Evolutionary conservation across 2,797 vertebrate species (phyloP).

Genomic region (Ctenopoma multispine): DNA sequence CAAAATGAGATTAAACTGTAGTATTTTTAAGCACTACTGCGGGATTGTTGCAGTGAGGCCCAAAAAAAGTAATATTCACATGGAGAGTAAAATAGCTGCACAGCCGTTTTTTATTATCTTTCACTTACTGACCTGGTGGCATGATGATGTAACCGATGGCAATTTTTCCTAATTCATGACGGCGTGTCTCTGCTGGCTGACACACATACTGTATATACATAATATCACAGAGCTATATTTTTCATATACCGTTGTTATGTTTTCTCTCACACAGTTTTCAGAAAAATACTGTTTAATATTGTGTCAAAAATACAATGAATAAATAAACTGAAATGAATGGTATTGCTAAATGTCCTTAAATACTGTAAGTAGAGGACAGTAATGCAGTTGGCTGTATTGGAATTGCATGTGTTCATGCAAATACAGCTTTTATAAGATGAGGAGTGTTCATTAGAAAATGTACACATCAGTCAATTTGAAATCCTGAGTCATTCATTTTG

Average conservation of each 20-base stretch:
- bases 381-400: constrained; percentile 27
- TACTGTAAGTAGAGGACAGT: background rate
- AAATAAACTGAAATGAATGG: constrained; percentile 25
- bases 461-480: background rate
- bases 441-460: background rate
- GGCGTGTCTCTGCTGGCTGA: constrained; percentile 27
- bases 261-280: constrained; percentile 30
- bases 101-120: constrained; percentile 4
- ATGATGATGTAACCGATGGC: constrained; percentile 34
- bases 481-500: constrained; percentile 1
- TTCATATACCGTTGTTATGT: constrained; percentile 60
- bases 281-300: constrained; percentile 40
- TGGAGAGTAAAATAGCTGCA: background rate
- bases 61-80: background rate
- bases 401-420: background rate
- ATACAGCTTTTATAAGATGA: constrained; percentile 9
- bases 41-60: background rate
- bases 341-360: constrained; percentile 39
- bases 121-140: constrained; percentile 42
- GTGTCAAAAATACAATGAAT: constrained; percentile 14
- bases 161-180: constrained; percentile 39
- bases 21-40: constrained; percentile 26
- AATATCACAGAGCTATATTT: constrained; percentile 46
- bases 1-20: background rate
- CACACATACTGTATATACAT: constrained; percentile 19